Evolutionary conservation across 2,797 vertebrate species (phyloP).

Genomic region (Sparus aurata): DNA sequence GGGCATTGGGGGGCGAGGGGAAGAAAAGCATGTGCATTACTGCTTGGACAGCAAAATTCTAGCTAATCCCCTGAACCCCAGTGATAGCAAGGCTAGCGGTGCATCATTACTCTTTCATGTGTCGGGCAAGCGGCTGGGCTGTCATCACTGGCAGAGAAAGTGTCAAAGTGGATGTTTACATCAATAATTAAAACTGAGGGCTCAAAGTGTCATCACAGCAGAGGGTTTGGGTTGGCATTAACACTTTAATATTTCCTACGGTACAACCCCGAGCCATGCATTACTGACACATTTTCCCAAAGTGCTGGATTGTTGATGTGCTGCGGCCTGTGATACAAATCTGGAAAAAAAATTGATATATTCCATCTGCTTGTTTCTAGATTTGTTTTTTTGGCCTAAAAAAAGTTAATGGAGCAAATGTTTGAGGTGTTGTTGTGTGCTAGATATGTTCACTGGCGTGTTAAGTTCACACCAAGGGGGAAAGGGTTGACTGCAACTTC

Average conservation of each 20-base stretch:
- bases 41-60: slow-evolving; percentile 66
- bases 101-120: slow-evolving; percentile 77
- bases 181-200: slow-evolving; percentile 73
- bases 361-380: not conserved
- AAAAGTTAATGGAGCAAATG: not conserved
- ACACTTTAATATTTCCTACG: slow-evolving; percentile 54
- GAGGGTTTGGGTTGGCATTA: slow-evolving; percentile 40
- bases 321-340: slow-evolving; percentile 30
- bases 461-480: not conserved
- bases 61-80: slow-evolving; percentile 66
- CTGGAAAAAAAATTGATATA: no score
- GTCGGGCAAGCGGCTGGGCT: slow-evolving; percentile 48
- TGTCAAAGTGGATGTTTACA: slow-evolving; percentile 77
- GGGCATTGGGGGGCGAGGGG: not conserved
- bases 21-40: slow-evolving; percentile 29
- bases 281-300: slow-evolving; percentile 42
- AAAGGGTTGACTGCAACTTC: not conserved
- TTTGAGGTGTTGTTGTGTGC: not conserved
- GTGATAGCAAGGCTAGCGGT: slow-evolving; percentile 50
- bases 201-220: slow-evolving; percentile 57
- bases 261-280: slow-evolving; percentile 43
- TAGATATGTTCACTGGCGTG: not conserved
- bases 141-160: slow-evolving; percentile 67
- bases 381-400: not conserved
- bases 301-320: slow-evolving; percentile 38